These are phyloP conservation scores for Struthidea cinerea DNA, from an alignment of 2,113 vertebrate species.

Conservation along the genomic window DNA sequence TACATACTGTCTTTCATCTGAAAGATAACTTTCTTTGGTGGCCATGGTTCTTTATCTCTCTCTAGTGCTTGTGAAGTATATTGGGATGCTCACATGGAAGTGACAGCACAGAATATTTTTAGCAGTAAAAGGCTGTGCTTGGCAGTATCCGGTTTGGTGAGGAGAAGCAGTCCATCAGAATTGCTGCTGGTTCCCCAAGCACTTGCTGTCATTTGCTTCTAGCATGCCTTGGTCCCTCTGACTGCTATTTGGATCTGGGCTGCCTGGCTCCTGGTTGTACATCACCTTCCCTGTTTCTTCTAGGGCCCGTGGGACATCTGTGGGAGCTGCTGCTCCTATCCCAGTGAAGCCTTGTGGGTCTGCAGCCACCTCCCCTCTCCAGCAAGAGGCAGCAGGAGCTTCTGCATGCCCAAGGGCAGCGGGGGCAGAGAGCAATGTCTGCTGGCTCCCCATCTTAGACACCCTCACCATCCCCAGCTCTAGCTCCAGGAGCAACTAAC, in stretches of 20 bases:
- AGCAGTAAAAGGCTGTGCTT: neutral
- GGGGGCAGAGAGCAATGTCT: neutral
- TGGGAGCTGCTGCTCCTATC: neutral
- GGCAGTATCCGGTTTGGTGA: neutral
- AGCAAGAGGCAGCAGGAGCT: rapidly evolving
- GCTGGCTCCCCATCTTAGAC: rapidly evolving
- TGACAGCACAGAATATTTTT: neutral
- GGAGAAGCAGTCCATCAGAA: neutral
- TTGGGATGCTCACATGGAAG: neutral
- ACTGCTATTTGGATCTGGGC: neutral
- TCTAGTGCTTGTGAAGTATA: neutral
- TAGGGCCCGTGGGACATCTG: neutral
- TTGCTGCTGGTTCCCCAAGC: neutral
- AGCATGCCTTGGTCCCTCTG: neutral
- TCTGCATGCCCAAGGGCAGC: neutral
- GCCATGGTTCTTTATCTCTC: neutral
- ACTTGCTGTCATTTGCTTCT: neutral
- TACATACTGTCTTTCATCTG: neutral
- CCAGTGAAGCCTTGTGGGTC: neutral
- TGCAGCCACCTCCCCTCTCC: neutral
- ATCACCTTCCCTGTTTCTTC: neutral
- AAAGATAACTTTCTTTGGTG: neutral
- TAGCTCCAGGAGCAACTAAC: neutral
- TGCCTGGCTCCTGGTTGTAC: neutral
- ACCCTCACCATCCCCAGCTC: neutral